A percentile compares a stretch with the other conserved stretches of the same genome.
phyloP scores from a whole-genome alignment of 2,888 invertebrate species.

The Epinotia demarniana region DNA sequence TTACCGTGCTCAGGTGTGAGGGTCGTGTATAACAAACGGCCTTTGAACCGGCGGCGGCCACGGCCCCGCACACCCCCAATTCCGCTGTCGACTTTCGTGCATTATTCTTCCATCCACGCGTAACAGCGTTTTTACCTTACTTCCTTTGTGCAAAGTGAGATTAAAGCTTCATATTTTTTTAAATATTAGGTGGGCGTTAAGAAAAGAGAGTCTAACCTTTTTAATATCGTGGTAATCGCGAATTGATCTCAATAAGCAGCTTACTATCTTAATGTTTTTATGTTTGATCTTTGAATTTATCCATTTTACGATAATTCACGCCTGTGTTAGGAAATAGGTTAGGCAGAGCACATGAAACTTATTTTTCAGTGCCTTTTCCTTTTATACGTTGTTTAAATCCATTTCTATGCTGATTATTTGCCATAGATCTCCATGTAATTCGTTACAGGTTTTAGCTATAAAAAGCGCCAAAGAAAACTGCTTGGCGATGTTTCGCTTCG shows the following conservation, averaged over 20 bases:
- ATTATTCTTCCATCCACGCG: constrained; percentile 37
- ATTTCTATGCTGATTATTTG: too few species aligned
- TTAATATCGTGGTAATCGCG: neutral
- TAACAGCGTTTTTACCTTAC: constrained; percentile 32
- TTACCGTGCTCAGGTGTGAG: neutral
- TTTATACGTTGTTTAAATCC: too few species aligned
- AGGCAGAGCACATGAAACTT: too few species aligned
- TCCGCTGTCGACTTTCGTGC: constrained; percentile 35
- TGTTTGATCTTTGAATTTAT: neutral
- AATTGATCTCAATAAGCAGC: neutral
- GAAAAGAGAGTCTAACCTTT: neutral
- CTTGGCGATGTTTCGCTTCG: constrained; percentile 11
- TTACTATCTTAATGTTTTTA: neutral
- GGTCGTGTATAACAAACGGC: neutral
- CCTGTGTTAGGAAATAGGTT: too few species aligned
- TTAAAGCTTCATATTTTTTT: constrained; percentile 29
- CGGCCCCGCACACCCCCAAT: constrained; percentile 8
- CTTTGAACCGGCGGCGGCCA: neutral
- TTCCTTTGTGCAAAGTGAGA: constrained; percentile 26
- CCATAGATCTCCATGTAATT: too few species aligned
- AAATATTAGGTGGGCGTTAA: constrained; percentile 6
- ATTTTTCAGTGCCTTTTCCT: too few species aligned
- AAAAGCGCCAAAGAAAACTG: neutral
- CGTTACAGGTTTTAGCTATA: neutral
- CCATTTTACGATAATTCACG: too few species aligned